Conservation (phyloP, 2,888 invertebrate genomes). For the Drosophila falleni region DNA sequence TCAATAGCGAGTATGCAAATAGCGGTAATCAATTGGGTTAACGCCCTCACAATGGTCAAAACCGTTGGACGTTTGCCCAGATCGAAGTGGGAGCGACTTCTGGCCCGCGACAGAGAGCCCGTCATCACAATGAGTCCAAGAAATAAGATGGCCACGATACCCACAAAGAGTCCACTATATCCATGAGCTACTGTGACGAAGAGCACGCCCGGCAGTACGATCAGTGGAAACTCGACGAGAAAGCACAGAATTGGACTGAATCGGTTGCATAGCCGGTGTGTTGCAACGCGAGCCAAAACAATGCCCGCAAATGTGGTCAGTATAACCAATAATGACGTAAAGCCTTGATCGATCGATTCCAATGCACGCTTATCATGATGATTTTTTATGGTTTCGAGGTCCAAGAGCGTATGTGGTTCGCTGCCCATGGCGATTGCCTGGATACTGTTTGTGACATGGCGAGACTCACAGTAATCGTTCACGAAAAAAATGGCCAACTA, state of each 20-base stretch:
- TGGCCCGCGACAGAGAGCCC: constrained; percentile 40
- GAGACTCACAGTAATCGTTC: constrained; percentile 8
- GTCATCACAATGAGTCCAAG: constrained; percentile 40
- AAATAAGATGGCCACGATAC: constrained; percentile 26
- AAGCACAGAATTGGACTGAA: constrained; percentile 69
- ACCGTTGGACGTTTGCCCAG: constrained; percentile 83
- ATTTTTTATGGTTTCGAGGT: neutral
- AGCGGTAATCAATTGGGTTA: constrained; percentile 91
- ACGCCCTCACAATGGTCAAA: constrained; percentile 89
- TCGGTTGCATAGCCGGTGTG: constrained; percentile 29
- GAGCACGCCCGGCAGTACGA: constrained; percentile 87
- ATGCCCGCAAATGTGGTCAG: constrained; percentile 68
- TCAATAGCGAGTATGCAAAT: constrained; percentile 97
- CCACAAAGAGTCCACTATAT: constrained; percentile 70
- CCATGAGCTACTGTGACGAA: constrained; percentile 87
- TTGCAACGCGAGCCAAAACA: constrained; percentile 63
- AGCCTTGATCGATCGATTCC: constrained; percentile 61
- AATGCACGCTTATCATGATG: constrained; percentile 55
- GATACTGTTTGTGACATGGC: constrained; percentile 39
- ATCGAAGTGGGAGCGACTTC: constrained; percentile 53
- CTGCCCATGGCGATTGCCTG: constrained; percentile 44
- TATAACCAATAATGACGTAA: constrained; percentile 69
- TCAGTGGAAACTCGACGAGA: constrained; percentile 87
- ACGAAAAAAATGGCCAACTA: constrained; percentile 20
- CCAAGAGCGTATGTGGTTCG: neutral